phyloP scores from a whole-genome alignment of 2,113 vertebrate species.

The Tachysurus fulvidraco region DNA sequence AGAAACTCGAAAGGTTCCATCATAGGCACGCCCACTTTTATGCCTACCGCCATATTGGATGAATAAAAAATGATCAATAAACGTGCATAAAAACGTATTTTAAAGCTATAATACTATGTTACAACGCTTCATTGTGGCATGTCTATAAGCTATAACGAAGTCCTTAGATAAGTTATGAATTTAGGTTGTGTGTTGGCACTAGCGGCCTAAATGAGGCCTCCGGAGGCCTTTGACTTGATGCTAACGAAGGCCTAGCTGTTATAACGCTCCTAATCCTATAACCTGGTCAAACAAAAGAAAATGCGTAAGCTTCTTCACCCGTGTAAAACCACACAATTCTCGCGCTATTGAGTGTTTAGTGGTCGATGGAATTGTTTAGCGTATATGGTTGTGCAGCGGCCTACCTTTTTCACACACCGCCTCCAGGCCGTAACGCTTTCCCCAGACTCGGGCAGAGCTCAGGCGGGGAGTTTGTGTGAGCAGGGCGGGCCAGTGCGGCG shows the following conservation, averaged over 20 bases:
- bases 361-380: not conserved
- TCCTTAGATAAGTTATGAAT: not conserved
- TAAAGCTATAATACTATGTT: not conserved
- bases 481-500: constrained; percentile 84
- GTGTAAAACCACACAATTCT: not conserved
- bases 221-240: constrained; percentile 44
- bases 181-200: not conserved
- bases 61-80: constrained; percentile 34
- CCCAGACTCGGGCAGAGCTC: constrained; percentile 79
- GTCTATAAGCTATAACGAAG: not conserved
- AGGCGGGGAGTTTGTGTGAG: constrained; percentile 81
- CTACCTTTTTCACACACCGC: constrained; percentile 67
- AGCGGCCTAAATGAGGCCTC: constrained; percentile 53
- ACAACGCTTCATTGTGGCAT: too few relatives aligned
- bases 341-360: not conserved
- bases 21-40: constrained; percentile 30
- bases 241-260: constrained; percentile 47
- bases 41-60: constrained; percentile 46
- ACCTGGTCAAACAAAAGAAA: constrained; percentile 3
- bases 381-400: constrained; percentile 57
- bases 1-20: not conserved
- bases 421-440: constrained; percentile 74
- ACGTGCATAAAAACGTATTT: constrained; percentile 25
- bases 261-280: constrained; percentile 14
- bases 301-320: not conserved